Evolutionary conservation across 2,888 invertebrate genomes (phyloP), one percentile per base, ranked within the genome.

Genomic region (Caenorhabditis parvicauda): DNA sequence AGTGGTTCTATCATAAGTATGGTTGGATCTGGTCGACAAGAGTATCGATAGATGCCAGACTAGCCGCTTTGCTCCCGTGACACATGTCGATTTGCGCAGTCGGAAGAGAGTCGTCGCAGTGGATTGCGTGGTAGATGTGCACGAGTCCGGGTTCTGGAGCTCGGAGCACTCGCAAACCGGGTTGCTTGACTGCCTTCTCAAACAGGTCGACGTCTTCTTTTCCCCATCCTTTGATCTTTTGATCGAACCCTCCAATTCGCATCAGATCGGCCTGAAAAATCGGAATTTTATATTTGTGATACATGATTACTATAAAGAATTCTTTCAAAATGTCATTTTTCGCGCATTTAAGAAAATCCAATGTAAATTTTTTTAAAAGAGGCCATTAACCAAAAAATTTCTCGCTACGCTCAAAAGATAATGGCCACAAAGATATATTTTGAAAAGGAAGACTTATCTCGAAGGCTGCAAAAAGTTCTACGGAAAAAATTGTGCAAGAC

Each of bases 131-230:
- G 85, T 89, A 96, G 49, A 92, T 87, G 83, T 98, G 96, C 47
- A 94, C 87, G 71, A 98, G 85, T 61, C 89, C 89, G 1, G 89
- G 88, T 83, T 96, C 96, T 0, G 89, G 88, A 4, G 90, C 87
- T 32, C 95, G 87, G 76, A 92, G 90, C 59, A 93, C 88, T 39
- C 87, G 87, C 45, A 92, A 82, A 73, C 50, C 41, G 4, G 56
- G 59, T 19, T 54, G 49, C 52, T 65, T 66, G 37, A 69, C 60
- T 1, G 45, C 60, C 74, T 90, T 90, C 76, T 94, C 92, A 80
- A 89, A 91, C 77, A 98, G 87, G 78, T 91, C 89, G 0, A 98
- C 96, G 82, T 98, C 96, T 83, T 98, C 98, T 78, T 91, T 87
- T 0, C 96, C 96, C 96, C 96, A 98, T 3, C 96, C 96, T 64